Conservation (phyloP, 1,140 invertebrate genomes). For the Pseudobourletiella spinata region DNA sequence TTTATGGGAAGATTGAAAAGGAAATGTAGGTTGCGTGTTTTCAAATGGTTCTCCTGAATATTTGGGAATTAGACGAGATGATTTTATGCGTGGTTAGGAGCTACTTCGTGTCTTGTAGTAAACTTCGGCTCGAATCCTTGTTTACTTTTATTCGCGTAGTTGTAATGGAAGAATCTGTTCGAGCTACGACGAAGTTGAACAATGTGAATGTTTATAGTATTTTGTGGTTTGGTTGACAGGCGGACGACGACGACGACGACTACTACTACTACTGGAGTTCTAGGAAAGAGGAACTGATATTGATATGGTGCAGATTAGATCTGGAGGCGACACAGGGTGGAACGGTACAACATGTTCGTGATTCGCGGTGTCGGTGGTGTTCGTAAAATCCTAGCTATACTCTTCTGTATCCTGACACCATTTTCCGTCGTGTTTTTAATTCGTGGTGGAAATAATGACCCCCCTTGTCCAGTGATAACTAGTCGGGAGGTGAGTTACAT, state of each 20-base stretch:
- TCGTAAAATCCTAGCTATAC: conserved; percentile 13
- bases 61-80: no score
- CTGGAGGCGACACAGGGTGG: background rate
- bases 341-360: conserved; percentile 23
- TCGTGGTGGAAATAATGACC: conserved; percentile 20
- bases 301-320: background rate
- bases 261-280: background rate
- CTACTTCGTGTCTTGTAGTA: no score
- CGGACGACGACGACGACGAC: no score
- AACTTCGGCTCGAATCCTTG: no score
- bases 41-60: no score
- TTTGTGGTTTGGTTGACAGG: background rate
- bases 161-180: no score
- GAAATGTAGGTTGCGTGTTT: no score
- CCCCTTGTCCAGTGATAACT: conserved; percentile 27
- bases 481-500: conserved; percentile 27
- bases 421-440: conserved; percentile 25
- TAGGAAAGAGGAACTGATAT: background rate
- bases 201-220: no score
- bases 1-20: no score
- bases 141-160: no score
- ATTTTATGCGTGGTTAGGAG: no score
- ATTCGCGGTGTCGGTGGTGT: conserved; percentile 23
- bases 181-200: no score
- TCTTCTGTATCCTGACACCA: conserved; percentile 19